Base-by-base conservation (phyloP, 1,140 invertebrate genomes). In the Carposina sasakii region DNA sequence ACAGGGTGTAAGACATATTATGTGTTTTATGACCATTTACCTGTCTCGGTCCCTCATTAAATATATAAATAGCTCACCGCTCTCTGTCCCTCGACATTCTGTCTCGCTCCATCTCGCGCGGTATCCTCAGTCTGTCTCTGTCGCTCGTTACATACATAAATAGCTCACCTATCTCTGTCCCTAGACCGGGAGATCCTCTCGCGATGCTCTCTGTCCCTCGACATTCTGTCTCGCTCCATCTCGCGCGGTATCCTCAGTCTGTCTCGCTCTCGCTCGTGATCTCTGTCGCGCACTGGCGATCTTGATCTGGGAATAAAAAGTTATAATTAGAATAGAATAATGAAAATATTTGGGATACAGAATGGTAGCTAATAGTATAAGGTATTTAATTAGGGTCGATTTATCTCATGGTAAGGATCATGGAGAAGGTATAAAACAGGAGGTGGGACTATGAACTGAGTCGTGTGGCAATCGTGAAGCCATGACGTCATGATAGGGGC, bases 11-110 rank as follows among this genome's bases (percentile, higher is more conserved):
- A n/a, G n/a, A n/a, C n/a, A n/a, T n/a, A n/a, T n/a, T n/a, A n/a
- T n/a, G n/a, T n/a, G n/a, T n/a, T n/a, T n/a, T n/a, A n/a, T n/a
- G n/a, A n/a, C n/a, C n/a, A n/a, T n/a, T n/a, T 16, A 77, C 68
- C 73, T 51, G 3, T 79, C 76, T 30, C 76, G 60, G 22, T 82
- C 78, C 21, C 76, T 60, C 0, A 67, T 70, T 22, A 67, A 55
- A 1, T 71, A 73, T 23, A 74, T n/a, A 20, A 33, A 72, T 54
- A 4, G 78, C 76, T 17, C 76, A 60, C 48, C 76, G 75, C 17
- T 81, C 77, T 33, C 75, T 52, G 59, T 82, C 78, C 4, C 78
- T 53, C 8, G 76, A 81, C 63, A 78, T 70, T 13, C 76, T 68
- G 48, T 82, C 78, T 22, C 78, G 43, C 42, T 82, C 78, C 17